A percentile compares a stretch with the other conserved stretches of the same genome.
Evolutionary conservation across 2,113 vertebrate species (phyloP).

Genomic region (Casuarius casuarius): DNA sequence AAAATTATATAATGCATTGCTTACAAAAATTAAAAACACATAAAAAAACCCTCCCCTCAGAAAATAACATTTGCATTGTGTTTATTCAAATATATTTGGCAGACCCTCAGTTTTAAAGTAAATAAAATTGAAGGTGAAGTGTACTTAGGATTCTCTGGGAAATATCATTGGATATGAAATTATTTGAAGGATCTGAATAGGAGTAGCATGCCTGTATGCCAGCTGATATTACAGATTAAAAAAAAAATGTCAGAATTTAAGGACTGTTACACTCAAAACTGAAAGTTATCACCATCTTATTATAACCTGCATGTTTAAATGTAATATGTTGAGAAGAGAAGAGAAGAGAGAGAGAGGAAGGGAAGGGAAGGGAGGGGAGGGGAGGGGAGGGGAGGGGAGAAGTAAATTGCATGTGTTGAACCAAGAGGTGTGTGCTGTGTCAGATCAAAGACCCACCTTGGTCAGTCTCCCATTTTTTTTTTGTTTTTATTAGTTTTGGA

Average conservation of each 20-base stretch:
- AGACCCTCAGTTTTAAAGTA: not conserved
- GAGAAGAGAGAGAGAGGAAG: too few species aligned
- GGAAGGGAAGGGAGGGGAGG: too few species aligned
- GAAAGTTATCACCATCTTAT: not conserved
- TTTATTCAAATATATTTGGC: not conserved
- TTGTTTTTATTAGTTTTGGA: not conserved
- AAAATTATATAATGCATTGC: not conserved
- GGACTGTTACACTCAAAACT: not conserved
- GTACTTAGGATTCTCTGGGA: not conserved
- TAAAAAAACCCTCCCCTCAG: too few species aligned
- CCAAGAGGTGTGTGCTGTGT: not conserved
- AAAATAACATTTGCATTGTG: not conserved
- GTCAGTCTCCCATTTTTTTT: not conserved
- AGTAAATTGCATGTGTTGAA: not conserved
- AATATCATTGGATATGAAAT: not conserved
- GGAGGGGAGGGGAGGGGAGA: too few species aligned
- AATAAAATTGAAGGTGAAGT: not conserved
- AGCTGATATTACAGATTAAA: not conserved
- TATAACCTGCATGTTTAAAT: not conserved
- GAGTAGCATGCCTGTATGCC: not conserved
- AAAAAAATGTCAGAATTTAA: not conserved
- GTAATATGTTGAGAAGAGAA: not conserved
- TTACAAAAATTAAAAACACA: not conserved
- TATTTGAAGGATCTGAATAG: not conserved
- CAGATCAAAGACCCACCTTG: not conserved